Percentiles rank a stretch among this genome's conserved stretches.
Conservation (phyloP, 2,113 vertebrate genomes). For the Rynchops niger region DNA sequence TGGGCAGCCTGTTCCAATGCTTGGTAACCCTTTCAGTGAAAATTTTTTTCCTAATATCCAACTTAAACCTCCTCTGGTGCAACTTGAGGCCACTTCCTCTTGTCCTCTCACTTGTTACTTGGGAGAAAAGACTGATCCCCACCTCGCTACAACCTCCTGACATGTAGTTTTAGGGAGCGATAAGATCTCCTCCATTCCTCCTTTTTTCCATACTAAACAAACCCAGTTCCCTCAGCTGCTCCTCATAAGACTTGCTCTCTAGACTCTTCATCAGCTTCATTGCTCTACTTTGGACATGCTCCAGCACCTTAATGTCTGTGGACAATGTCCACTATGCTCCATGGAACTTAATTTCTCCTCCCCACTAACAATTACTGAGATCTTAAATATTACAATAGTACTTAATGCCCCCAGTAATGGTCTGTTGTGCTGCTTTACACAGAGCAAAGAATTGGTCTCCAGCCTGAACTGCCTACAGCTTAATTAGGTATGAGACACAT, state of each 20-base stretch:
- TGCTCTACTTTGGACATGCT: not conserved
- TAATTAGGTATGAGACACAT: slow-evolving; percentile 1
- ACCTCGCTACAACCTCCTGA: rapidly evolving
- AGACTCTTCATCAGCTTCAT: not conserved
- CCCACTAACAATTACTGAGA: not conserved
- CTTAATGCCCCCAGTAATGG: not conserved
- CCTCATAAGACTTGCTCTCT: not conserved
- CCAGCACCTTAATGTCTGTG: rapidly evolving
- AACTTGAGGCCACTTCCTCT: not conserved
- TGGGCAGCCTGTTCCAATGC: not conserved
- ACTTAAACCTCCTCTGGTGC: rapidly evolving
- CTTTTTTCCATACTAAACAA: not conserved
- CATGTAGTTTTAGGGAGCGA: rapidly evolving
- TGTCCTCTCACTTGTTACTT: rapidly evolving
- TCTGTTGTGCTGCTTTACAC: not conserved
- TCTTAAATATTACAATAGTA: not conserved
- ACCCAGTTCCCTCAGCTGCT: not conserved
- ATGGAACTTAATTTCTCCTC: not conserved
- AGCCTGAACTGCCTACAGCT: not conserved
- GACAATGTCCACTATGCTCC: rapidly evolving
- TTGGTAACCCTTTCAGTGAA: not conserved
- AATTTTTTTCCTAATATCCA: not conserved
- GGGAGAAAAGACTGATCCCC: rapidly evolving
- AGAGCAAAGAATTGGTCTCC: not conserved
- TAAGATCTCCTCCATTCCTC: not conserved